Evolutionary conservation across 2,888 invertebrate species (phyloP).

Genomic region (Caenorhabditis sinica): DNA sequence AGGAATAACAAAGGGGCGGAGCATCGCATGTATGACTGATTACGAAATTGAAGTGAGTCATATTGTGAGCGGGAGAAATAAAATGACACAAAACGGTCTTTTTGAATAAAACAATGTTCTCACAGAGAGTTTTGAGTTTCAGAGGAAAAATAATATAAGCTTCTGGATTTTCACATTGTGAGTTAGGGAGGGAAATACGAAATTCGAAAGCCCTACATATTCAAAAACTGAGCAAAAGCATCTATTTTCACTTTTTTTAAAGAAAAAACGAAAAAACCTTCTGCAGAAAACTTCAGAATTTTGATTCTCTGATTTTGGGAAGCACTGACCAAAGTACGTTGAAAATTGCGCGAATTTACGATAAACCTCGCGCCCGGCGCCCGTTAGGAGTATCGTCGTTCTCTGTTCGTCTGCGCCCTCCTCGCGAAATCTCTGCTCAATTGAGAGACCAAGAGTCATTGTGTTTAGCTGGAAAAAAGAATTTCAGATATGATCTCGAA

Average conservation of each 20-base stretch:
- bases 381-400: slow-evolving; percentile 36
- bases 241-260: no score
- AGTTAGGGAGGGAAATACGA: no score
- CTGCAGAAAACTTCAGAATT: neutral
- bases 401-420: neutral
- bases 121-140: no score
- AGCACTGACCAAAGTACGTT: neutral
- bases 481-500: slow-evolving; percentile 38
- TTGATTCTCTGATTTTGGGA: neutral
- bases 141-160: no score
- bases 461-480: neutral
- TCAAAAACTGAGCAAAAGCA: no score
- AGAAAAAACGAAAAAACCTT: neutral
- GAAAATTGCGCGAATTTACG: slow-evolving; percentile 33
- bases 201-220: no score
- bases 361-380: slow-evolving; percentile 1
- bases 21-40: neutral
- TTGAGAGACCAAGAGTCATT: no score
- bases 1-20: slow-evolving; percentile 35
- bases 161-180: no score
- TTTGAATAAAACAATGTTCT: neutral
- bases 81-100: neutral
- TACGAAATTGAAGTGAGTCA: slow-evolving; percentile 44
- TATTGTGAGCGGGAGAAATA: neutral
- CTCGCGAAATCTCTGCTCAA: neutral